phyloP scores from a whole-genome alignment of 1,140 invertebrate species.

The Drosophila arawakana region DNA sequence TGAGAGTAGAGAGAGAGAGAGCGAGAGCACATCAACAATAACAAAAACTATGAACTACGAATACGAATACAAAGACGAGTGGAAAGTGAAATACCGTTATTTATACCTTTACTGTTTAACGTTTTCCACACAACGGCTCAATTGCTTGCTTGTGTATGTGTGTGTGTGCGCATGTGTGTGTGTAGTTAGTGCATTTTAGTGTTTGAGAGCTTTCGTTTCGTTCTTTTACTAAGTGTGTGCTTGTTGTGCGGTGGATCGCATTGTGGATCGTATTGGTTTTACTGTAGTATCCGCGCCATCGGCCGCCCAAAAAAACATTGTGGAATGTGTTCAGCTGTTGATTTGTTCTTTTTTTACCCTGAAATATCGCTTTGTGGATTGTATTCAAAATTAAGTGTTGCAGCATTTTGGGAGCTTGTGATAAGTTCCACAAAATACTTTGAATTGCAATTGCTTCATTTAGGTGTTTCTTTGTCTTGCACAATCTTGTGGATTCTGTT shows the following conservation, averaged over 20 bases:
- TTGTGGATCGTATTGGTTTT: background rate
- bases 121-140: conserved; percentile 28
- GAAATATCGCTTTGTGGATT: too few relatives aligned
- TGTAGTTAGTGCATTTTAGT: conserved; percentile 3
- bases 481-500: background rate
- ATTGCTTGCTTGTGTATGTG: conserved; percentile 1
- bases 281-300: background rate
- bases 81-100: conserved; percentile 15
- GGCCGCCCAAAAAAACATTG: background rate
- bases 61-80: conserved; percentile 5
- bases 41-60: background rate
- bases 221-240: background rate
- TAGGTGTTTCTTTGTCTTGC: too few relatives aligned
- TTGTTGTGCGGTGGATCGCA: background rate
- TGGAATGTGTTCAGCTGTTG: background rate
- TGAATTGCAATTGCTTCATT: too few relatives aligned
- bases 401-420: too few relatives aligned
- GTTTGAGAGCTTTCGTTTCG: background rate
- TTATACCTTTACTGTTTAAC: conserved; percentile 55
- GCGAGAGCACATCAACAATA: background rate
- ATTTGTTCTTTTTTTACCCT: background rate
- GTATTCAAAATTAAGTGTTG: too few relatives aligned
- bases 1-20: background rate
- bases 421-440: too few relatives aligned
- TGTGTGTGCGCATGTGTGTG: background rate